Conservation (phyloP, 2,888 invertebrate species). For the Brenthis daphne region DNA sequence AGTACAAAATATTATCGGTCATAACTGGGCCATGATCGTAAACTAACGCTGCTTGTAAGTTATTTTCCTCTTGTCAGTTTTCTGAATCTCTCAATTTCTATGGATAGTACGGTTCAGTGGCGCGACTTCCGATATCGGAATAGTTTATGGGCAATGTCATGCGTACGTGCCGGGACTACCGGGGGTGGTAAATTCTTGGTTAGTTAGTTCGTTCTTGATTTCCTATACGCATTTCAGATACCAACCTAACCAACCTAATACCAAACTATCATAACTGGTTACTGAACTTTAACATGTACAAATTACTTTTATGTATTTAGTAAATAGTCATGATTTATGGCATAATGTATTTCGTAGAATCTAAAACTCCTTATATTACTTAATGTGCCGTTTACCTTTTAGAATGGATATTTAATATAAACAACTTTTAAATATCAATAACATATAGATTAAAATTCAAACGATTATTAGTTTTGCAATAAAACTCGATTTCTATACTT, state of each 20-base stretch:
- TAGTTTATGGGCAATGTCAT: conserved; percentile 66
- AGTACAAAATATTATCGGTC: conserved; percentile 30
- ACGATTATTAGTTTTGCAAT: too few species aligned
- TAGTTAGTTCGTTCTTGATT: conserved; percentile 36
- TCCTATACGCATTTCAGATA: neutral
- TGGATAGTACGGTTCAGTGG: conserved; percentile 52
- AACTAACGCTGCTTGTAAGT: conserved; percentile 36
- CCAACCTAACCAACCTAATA: neutral
- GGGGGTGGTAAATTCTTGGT: conserved; percentile 49
- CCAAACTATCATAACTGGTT: too few species aligned
- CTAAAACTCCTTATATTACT: too few species aligned
- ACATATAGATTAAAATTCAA: too few species aligned
- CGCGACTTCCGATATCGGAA: conserved; percentile 63
- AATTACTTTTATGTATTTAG: too few species aligned
- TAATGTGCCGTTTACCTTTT: too few species aligned
- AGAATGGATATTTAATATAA: too few species aligned
- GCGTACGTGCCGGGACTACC: conserved; percentile 53
- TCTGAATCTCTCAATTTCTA: conserved; percentile 52
- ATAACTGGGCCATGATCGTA: conserved; percentile 36
- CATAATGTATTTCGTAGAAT: too few species aligned
- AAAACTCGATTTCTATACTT: too few species aligned
- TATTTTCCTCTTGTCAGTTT: conserved; percentile 47
- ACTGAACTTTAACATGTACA: too few species aligned
- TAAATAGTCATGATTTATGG: too few species aligned
- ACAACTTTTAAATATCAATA: too few species aligned